These are phyloP conservation scores for Venusia cambrica DNA, from an alignment of 2,888 invertebrate genomes.

Conservation along the genomic window DNA sequence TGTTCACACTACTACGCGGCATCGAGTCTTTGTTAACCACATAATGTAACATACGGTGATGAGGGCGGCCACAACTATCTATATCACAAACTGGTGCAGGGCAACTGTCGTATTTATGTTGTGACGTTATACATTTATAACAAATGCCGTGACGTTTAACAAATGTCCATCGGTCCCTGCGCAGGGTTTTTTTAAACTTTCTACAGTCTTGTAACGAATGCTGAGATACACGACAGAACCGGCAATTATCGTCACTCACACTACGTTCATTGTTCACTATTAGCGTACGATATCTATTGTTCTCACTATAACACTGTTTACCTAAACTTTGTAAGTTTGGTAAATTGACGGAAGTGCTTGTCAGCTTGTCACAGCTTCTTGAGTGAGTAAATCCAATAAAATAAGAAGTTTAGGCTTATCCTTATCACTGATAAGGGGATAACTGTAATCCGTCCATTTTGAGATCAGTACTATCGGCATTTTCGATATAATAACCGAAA, in stretches of 20 bases:
- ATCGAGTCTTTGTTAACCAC: too few species aligned
- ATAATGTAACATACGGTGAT: too few species aligned
- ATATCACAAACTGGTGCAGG: too few species aligned
- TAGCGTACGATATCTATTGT: conserved; percentile 19
- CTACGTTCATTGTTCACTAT: conserved; percentile 13
- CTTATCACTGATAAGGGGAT: too few species aligned
- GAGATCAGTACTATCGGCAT: too few species aligned
- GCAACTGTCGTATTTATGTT: conserved; percentile 24
- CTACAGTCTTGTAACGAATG: neutral
- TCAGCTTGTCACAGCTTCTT: conserved; percentile 29
- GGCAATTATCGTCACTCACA: neutral
- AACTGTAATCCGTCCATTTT: too few species aligned
- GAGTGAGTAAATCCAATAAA: conserved; percentile 26
- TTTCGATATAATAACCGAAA: too few species aligned
- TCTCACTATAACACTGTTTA: conserved; percentile 10
- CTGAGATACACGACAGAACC: neutral
- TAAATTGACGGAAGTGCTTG: too few species aligned
- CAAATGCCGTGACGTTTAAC: too few species aligned
- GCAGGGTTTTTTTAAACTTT: conserved; percentile 24
- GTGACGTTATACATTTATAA: conserved; percentile 26
- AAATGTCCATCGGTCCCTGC: conserved; percentile 29
- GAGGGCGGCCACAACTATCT: too few species aligned
- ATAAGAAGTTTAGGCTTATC: conserved; percentile 26
- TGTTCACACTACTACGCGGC: too few species aligned
- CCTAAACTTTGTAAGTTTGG: conserved; percentile 5